These are phyloP conservation scores for Drosophila ananassae DNA, from an alignment of 1,140 invertebrate species.

Conservation along the genomic window DNA sequence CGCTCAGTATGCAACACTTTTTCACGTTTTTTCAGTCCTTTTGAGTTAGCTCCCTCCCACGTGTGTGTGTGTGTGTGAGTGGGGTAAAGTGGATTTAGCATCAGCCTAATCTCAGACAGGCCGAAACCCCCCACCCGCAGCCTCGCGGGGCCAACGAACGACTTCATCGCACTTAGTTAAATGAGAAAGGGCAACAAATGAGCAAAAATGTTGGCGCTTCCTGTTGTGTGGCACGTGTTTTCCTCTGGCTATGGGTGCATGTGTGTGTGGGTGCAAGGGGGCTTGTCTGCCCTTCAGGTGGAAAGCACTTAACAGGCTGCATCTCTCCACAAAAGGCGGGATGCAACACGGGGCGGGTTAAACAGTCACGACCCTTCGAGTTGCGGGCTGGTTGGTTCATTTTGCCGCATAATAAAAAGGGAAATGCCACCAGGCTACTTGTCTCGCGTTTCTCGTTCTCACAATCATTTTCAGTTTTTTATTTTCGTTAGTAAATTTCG, in stretches of 20 bases:
- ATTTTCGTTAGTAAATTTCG: conserved; percentile 40
- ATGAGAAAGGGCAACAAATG: conserved; percentile 73
- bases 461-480: conserved; percentile 38
- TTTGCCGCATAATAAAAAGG: conserved; percentile 73
- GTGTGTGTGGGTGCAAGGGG: not conserved
- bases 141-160: conserved; percentile 55
- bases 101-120: conserved; percentile 51
- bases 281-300: conserved; percentile 64
- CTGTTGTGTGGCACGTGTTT: conserved; percentile 52
- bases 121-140: not conserved
- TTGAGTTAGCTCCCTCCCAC: not conserved
- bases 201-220: conserved; percentile 61
- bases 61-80: conserved; percentile 1
- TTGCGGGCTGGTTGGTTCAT: conserved; percentile 57
- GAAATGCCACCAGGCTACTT: conserved; percentile 66
- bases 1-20: conserved; percentile 32
- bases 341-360: conserved; percentile 39
- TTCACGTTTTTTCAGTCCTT: conserved; percentile 22
- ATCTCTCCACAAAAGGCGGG: conserved; percentile 12
- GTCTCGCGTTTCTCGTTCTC: conserved; percentile 41
- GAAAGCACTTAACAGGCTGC: conserved; percentile 67
- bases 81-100: conserved; percentile 61
- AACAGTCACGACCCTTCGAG: conserved; percentile 36
- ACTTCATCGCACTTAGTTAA: conserved; percentile 76
- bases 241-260: not conserved